Evolutionary conservation across 2,888 invertebrate genomes (phyloP).

Genomic region (Eupithecia exiguata): DNA sequence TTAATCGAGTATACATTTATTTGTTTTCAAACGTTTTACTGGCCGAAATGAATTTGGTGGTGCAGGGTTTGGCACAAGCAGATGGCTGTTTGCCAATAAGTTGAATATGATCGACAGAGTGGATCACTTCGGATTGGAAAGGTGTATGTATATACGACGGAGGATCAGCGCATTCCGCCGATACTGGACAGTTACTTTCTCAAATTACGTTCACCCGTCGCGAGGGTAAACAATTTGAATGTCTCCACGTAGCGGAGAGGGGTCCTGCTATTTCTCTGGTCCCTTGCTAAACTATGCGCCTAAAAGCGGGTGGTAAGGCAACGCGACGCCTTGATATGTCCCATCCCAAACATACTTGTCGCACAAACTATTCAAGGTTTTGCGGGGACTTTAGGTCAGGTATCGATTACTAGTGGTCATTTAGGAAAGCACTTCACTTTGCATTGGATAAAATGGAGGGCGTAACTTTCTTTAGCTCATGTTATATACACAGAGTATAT

Average conservation of each 20-base stretch:
- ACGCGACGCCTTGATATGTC: slow-evolving; percentile 45
- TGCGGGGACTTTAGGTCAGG: slow-evolving; percentile 22
- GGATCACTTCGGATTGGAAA: slow-evolving; percentile 39
- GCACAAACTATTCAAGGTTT: slow-evolving; percentile 34
- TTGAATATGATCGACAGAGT: slow-evolving; percentile 43
- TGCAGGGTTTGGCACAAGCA: slow-evolving; percentile 45
- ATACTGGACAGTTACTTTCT: slow-evolving; percentile 62
- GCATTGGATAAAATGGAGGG: slow-evolving; percentile 4
- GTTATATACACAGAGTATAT: slow-evolving; percentile 1
- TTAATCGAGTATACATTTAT: slow-evolving; percentile 35
- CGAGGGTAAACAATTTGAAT: slow-evolving; percentile 69
- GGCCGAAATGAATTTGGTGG: slow-evolving; percentile 33
- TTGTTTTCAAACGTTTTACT: slow-evolving; percentile 31
- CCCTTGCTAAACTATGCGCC: slow-evolving; percentile 69
- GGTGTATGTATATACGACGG: slow-evolving; percentile 48
- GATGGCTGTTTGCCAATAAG: slow-evolving; percentile 48
- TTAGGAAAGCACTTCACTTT: slow-evolving; percentile 1
- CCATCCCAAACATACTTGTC: slow-evolving; percentile 44
- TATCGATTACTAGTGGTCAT: slow-evolving; percentile 24
- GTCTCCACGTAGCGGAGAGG: slow-evolving; percentile 63
- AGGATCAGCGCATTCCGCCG: slow-evolving; percentile 61
- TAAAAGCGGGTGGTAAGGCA: slow-evolving; percentile 53
- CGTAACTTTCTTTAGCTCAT: neutral
- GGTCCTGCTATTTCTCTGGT: slow-evolving; percentile 57
- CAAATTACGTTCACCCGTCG: slow-evolving; percentile 61